phyloP scores from a whole-genome alignment of 2,113 vertebrate species.

The Lasiurus borealis region DNA sequence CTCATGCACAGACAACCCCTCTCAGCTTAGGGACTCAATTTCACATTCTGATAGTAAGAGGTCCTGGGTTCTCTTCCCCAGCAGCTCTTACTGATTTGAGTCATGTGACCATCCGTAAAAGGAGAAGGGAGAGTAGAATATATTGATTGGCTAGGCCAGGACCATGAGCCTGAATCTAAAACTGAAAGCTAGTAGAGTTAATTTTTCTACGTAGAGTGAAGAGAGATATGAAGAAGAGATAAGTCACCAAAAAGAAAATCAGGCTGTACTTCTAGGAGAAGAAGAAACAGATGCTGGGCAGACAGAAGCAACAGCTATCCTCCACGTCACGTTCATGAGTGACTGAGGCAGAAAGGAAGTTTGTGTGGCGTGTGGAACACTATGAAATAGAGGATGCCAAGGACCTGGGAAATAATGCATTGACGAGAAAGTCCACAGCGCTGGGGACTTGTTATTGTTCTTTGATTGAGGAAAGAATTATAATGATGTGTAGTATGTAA shows the following conservation, averaged over 20 bases:
- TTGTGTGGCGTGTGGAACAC: fast-evolving
- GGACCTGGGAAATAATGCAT: neutral
- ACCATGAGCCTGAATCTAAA: neutral
- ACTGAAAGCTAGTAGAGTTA: neutral
- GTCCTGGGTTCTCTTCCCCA: neutral
- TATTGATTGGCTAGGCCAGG: too few species aligned
- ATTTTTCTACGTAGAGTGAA: neutral
- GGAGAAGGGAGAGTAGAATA: neutral
- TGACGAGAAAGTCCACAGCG: neutral
- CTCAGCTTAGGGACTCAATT: neutral
- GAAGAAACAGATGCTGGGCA: neutral
- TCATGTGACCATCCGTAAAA: neutral
- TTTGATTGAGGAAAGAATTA: neutral
- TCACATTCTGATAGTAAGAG: neutral
- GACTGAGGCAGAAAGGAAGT: neutral
- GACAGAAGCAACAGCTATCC: neutral
- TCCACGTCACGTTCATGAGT: too few species aligned
- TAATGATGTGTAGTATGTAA: neutral
- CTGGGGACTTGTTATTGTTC: neutral
- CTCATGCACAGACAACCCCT: neutral
- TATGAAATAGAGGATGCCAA: neutral
- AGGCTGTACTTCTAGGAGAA: neutral
- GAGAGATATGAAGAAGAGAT: neutral
- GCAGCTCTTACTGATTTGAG: neutral
- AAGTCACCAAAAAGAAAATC: neutral